Percentiles rank a stretch among this genome's conserved stretches.
phyloP scores from a whole-genome alignment of 2,888 invertebrate species.

The Calliphora vomitoria region DNA sequence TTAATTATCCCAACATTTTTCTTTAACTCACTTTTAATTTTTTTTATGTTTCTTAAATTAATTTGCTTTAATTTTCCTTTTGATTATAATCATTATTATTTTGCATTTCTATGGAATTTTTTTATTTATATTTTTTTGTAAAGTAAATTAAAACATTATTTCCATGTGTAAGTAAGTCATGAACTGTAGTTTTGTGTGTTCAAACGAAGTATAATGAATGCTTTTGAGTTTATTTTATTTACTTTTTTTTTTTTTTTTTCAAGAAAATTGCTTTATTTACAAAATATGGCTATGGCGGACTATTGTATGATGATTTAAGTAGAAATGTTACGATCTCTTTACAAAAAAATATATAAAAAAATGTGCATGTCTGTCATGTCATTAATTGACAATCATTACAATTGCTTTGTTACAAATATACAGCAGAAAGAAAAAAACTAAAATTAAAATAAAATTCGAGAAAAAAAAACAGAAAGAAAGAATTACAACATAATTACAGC shows the following conservation, averaged over 20 bases:
- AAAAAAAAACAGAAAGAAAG: constrained; percentile 38
- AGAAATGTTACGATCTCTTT: constrained; percentile 39
- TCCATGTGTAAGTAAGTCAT: background rate
- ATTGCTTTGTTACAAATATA: constrained; percentile 64
- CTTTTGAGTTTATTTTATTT: constrained; percentile 2
- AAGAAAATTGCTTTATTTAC: constrained; percentile 41
- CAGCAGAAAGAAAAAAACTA: constrained; percentile 15
- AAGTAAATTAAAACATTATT: too few species aligned
- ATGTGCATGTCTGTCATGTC: constrained; percentile 62
- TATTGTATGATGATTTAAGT: constrained; percentile 33
- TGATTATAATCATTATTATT: background rate
- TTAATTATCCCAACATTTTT: too few species aligned
- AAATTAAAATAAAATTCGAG: constrained; percentile 42
- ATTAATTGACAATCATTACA: constrained; percentile 73
- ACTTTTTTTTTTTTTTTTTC: too few species aligned
- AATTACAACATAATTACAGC: constrained; percentile 73
- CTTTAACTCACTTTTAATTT: too few species aligned
- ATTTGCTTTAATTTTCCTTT: too few species aligned
- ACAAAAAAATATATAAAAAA: constrained; percentile 24
- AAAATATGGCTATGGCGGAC: constrained; percentile 9
- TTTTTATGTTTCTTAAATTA: too few species aligned
- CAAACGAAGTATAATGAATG: background rate
- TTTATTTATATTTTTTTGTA: too few species aligned
- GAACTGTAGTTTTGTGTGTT: constrained; percentile 9
- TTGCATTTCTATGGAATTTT: background rate